phyloP scores from a whole-genome alignment of 2,797 vertebrate species.

The Xyrichtys novacula region DNA sequence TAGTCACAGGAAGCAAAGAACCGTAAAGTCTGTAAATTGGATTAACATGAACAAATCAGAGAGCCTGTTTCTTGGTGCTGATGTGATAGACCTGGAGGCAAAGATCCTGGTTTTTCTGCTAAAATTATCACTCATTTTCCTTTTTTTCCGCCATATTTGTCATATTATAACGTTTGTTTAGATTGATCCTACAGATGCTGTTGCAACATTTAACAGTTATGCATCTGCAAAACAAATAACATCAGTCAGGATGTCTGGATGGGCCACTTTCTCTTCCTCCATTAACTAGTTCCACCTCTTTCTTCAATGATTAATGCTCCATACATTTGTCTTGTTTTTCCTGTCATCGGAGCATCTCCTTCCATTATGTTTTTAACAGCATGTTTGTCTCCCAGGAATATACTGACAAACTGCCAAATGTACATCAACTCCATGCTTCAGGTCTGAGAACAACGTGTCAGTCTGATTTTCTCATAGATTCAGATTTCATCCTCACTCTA shows the following conservation, averaged over 20 bases:
- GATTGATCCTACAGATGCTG: neutral
- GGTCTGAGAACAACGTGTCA: neutral
- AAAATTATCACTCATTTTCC: conserved; percentile 4
- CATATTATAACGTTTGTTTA: neutral
- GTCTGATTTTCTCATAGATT: conserved; percentile 14
- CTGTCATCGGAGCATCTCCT: conserved; percentile 25
- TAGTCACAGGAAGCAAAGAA: neutral
- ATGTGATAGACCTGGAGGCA: neutral
- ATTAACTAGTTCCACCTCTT: conserved; percentile 34
- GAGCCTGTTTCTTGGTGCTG: neutral
- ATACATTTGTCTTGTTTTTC: conserved; percentile 27
- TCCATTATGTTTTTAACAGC: conserved; percentile 21
- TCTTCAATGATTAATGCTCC: conserved; percentile 49
- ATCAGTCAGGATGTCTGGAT: conserved; percentile 32
- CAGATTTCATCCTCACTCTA: conserved; percentile 15
- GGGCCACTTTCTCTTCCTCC: conserved; percentile 7
- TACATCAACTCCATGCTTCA: neutral
- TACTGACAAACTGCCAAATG: neutral
- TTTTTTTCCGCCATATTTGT: conserved; percentile 21
- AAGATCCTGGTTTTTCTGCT: neutral
- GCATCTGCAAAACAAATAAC: neutral
- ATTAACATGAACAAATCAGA: neutral
- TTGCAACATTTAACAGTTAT: neutral
- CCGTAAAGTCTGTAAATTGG: neutral
- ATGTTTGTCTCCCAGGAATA: neutral